These are phyloP conservation scores for Parnassius mnemosyne DNA, from an alignment of 2,888 invertebrate genomes.

Conservation along the genomic window DNA sequence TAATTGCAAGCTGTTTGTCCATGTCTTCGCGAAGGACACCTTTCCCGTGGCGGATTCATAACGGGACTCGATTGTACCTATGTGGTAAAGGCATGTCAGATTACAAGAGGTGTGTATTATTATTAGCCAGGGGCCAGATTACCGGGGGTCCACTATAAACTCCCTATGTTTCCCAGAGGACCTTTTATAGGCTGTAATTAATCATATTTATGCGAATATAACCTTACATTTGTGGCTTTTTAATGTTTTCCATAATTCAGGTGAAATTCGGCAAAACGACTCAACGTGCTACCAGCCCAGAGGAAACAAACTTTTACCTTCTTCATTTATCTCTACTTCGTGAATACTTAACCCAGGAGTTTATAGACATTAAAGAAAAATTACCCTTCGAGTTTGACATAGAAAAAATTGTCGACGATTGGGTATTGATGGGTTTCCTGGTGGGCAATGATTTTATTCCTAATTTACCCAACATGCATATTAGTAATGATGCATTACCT, in stretches of 20 bases:
- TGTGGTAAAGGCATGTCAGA: too few species aligned
- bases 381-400: slow-evolving; percentile 89
- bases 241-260: slow-evolving; percentile 49
- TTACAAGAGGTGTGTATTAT: too few species aligned
- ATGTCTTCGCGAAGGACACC: too few species aligned
- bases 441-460: slow-evolving; percentile 99
- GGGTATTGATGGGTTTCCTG: slow-evolving; percentile 98
- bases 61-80: too few species aligned
- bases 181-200: too few species aligned
- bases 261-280: slow-evolving; percentile 87
- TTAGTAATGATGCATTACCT: slow-evolving; percentile 93
- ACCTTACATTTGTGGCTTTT: too few species aligned
- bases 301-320: slow-evolving; percentile 95
- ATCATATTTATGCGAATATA: too few species aligned
- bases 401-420: slow-evolving; percentile 97
- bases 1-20: too few species aligned
- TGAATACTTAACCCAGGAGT: slow-evolving; percentile 96
- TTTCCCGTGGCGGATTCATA: too few species aligned
- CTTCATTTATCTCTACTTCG: slow-evolving; percentile 94
- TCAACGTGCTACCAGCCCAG: slow-evolving; percentile 86
- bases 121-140: too few species aligned
- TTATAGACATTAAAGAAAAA: slow-evolving; percentile 83
- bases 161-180: too few species aligned
- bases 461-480: slow-evolving; percentile 96
- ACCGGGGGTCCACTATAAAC: too few species aligned